Conservation (phyloP, 2,113 vertebrate species). For the Ellobius talpinus region DNA sequence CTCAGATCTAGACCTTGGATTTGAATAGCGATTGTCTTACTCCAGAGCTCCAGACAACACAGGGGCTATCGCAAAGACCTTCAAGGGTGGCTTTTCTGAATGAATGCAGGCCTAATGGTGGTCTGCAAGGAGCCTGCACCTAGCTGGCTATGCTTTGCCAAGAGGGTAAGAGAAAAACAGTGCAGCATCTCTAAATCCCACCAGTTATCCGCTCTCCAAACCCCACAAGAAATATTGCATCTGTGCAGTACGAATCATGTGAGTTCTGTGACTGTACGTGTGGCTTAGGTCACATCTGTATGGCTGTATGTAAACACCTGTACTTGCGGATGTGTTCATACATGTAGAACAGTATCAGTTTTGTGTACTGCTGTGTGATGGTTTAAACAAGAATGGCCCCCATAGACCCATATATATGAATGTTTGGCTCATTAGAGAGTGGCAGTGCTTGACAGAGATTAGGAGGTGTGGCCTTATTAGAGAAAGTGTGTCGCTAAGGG, state of each 20-base stretch:
- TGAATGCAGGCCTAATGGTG: background rate
- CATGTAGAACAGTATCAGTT: background rate
- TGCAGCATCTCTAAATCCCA: accelerated
- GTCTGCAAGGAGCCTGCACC: background rate
- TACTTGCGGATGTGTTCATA: background rate
- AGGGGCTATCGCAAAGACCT: background rate
- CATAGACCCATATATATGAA: background rate
- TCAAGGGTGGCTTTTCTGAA: background rate
- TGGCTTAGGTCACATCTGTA: no score
- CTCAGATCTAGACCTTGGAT: background rate
- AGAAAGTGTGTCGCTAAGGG: background rate
- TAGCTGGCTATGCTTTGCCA: background rate
- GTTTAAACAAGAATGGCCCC: background rate
- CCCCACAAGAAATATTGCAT: background rate
- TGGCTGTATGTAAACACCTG: no score
- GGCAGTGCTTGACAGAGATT: background rate
- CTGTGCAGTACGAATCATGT: background rate
- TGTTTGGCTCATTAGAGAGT: background rate
- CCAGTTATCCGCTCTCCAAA: background rate
- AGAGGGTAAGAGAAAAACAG: background rate
- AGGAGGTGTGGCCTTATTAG: background rate
- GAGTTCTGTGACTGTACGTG: background rate
- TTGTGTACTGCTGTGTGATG: background rate
- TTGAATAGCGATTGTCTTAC: background rate
- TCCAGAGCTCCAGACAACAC: background rate